Evolutionary conservation across 1,140 invertebrate species (phyloP).

Genomic region (Orussus abietinus): DNA sequence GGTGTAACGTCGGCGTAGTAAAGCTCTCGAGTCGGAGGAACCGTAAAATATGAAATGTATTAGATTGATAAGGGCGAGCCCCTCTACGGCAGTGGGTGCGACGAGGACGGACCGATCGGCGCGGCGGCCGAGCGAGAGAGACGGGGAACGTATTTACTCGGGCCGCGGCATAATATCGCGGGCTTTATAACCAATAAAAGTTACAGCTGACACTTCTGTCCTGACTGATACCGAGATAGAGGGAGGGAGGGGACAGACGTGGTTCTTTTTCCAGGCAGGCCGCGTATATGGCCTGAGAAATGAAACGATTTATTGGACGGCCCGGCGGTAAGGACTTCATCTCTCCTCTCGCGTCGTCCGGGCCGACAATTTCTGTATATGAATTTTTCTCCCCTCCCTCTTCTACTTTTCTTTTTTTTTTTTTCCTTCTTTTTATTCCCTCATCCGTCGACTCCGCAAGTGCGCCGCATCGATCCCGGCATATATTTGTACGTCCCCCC

Average conservation of each 20-base stretch:
- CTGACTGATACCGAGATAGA: constrained; percentile 9
- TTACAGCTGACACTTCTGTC: constrained; percentile 42
- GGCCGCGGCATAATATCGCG: constrained; percentile 39
- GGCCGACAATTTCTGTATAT: too few relatives aligned
- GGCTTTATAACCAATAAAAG: constrained; percentile 48
- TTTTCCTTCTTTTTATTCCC: too few relatives aligned
- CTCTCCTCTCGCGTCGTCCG: constrained; percentile 12
- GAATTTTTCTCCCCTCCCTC: too few relatives aligned
- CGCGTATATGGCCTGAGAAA: constrained; percentile 10
- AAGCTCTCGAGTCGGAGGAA: constrained; percentile 11
- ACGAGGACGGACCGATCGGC: too few relatives aligned
- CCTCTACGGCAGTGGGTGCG: too few relatives aligned
- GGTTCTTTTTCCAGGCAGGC: constrained; percentile 9
- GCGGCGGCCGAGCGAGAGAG: constrained; percentile 2
- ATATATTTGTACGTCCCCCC: too few relatives aligned
- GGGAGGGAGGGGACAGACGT: constrained; percentile 17
- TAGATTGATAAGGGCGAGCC: constrained; percentile 39
- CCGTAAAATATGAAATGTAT: constrained; percentile 44
- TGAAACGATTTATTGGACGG: constrained; percentile 28
- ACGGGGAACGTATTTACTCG: constrained; percentile 33
- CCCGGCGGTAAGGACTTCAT: constrained; percentile 17
- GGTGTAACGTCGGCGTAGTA: constrained; percentile 13
- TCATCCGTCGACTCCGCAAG: too few relatives aligned
- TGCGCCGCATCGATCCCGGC: too few relatives aligned
- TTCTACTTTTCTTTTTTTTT: too few relatives aligned